Evolutionary conservation across 2,797 vertebrate species (phyloP), one percentile per base, ranked within the genome.

Genomic region (Muscicapa comitata): DNA sequence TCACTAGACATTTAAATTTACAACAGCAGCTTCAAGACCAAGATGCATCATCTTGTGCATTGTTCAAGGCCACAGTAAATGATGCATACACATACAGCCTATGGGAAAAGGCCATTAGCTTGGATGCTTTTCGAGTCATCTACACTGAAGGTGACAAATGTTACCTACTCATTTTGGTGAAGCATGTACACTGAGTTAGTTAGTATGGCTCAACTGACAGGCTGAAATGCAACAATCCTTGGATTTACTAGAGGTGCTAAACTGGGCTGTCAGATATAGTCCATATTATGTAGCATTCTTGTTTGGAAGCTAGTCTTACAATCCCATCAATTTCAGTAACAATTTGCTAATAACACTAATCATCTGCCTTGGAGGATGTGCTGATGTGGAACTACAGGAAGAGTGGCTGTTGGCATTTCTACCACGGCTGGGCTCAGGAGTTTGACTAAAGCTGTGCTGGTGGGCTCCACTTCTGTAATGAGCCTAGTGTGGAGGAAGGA

Each of bases 11-110:
- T 38, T 78, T 76, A 33, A 54, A 28, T 29, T 68, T 23, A 20
- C 24, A 91, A 47, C 10, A 80, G 11, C 25, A 73, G 1, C 20
- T 91, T 86, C 57, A 88, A 71, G 31, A 62, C 7, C 14, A 74
- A 73, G 6, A 37, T 37, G 11, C 17, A 59, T 23, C 33, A 50
- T 33, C 12, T 33, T 48, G 7, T 63, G 8, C 20, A 19, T 71
- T 80, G 43, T 51, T 4, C 37, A 45, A 72, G 29, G 35, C 7
- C n/a, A 23, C 2, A 1, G 26, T 42, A 83, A 62, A 21, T 31
- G 5, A 43, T 15, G 15, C 7, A 66, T 21, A 24, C 0, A 8
- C 6, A 8, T 63, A 16, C 2, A 38, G 10, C 5, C 48, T 28
- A 24, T 15, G 3, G 14, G 7, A 66, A 65, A 79, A 55, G 10